phyloP scores from a whole-genome alignment of 2,888 invertebrate species.

The Elysia crispata region DNA sequence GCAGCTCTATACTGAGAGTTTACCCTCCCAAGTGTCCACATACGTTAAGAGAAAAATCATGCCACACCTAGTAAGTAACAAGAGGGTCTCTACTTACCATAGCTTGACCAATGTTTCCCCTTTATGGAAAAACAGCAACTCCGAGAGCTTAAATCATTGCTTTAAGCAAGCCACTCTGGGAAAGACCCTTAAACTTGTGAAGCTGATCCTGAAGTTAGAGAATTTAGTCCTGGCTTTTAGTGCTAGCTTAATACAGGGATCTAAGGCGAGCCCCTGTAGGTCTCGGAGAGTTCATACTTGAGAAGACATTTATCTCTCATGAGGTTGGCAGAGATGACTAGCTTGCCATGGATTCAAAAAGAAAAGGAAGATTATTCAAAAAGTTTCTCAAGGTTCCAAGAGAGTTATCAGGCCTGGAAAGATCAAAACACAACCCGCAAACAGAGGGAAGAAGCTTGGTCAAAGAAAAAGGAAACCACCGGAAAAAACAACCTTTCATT shows the following conservation, averaged over 20 bases:
- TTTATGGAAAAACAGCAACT: constrained; percentile 11
- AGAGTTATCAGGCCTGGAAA: constrained; percentile 17
- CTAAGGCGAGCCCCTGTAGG: constrained; percentile 15
- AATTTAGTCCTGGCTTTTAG: constrained; percentile 25
- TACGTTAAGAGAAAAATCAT: constrained; percentile 28
- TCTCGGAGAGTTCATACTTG: constrained; percentile 21
- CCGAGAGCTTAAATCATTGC: constrained; percentile 25
- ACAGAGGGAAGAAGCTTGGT: constrained; percentile 16
- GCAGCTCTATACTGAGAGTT: constrained; percentile 20
- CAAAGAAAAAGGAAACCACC: constrained; percentile 1
- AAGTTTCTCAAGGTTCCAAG: constrained; percentile 21
- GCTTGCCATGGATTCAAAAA: constrained; percentile 21
- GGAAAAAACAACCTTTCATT: constrained; percentile 20
- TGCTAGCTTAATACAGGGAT: constrained; percentile 17
- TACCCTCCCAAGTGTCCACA: constrained; percentile 22
- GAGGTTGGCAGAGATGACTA: constrained; percentile 18
- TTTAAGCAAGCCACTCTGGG: constrained; percentile 11
- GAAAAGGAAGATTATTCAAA: constrained; percentile 5
- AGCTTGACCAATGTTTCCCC: constrained; percentile 13
- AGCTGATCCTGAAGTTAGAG: constrained; percentile 25
- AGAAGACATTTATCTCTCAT: constrained; percentile 18
- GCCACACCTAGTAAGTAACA: constrained; percentile 25
- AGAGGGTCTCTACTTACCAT: constrained; percentile 12
- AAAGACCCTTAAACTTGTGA: constrained; percentile 10
- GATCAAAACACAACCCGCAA: constrained; percentile 15